These are phyloP conservation scores for Philopedon plagiatum DNA, from an alignment of 2,888 invertebrate species.

Conservation along the genomic window DNA sequence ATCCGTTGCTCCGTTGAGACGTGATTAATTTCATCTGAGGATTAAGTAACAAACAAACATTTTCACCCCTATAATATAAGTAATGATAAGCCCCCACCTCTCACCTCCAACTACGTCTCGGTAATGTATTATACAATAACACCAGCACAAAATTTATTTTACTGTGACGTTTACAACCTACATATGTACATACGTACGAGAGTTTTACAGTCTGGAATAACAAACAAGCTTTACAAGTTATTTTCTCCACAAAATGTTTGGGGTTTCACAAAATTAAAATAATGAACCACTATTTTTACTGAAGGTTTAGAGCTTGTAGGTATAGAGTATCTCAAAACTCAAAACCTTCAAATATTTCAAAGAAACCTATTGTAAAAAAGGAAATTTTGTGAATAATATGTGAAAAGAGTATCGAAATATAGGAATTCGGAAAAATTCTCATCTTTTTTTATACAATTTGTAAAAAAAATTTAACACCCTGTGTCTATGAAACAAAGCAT, in stretches of 20 bases:
- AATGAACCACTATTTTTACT: neutral
- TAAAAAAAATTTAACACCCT: no score
- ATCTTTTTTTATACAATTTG: no score
- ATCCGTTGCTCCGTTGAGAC: no score
- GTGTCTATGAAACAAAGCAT: no score
- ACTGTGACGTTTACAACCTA: neutral
- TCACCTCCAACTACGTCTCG: neutral
- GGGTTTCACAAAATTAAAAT: conserved; percentile 13
- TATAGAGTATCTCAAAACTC: neutral
- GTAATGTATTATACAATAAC: neutral
- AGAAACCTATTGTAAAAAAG: neutral
- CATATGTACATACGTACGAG: neutral
- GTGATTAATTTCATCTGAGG: no score
- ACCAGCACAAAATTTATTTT: neutral
- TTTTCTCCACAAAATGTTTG: conserved; percentile 11
- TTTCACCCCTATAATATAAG: no score
- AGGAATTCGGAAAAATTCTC: no score
- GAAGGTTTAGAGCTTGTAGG: neutral
- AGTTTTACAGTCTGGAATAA: conserved; percentile 4
- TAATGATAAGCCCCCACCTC: neutral
- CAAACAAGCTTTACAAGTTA: conserved; percentile 11
- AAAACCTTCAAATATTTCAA: no score
- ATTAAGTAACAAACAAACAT: no score
- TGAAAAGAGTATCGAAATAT: no score
- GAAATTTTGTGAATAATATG: no score